Base-by-base conservation (phyloP, 2,888 invertebrate species). In the Macrophya alboannulata region DNA sequence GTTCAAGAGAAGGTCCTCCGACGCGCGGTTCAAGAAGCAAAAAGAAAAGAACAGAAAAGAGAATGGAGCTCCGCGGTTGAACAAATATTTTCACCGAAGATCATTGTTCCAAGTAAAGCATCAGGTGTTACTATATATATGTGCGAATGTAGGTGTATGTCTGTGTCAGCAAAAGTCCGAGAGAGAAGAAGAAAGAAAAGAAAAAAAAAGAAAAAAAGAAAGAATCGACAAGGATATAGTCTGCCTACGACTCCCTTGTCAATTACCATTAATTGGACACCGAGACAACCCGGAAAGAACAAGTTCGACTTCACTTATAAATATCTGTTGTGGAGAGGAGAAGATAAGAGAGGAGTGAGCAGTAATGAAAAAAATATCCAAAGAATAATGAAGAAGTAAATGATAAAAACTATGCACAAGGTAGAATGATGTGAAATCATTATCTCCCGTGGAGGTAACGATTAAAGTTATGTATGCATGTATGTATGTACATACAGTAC, bases 231-330 rank as follows among this genome's bases (percentile, higher is more conserved):
- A 81, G 17, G 45, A 62, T n/a, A 55, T n/a, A 55, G 55, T 62
- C 62, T 9, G 81, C 25, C 31, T 37, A 62, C 59, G 81, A 81
- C 62, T 81, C 55, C 77, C 62, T 81, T 65, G 81, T 81, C 81
- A 81, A 81, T 81, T 81, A 81, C 81, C 62, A 62, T 81, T 81
- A 81, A 81, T 81, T 81, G 81, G 81, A 65, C 81, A 65, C 55
- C 40, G 62, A 25, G 40, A 77, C 77, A 81, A 65, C 81, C 40
- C 81, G 81, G 81, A 81, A 81, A 59, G 59, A 81, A 81, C 81
- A 37, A 25, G 55, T 62, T 81, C 65, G 55, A 21, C 43, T 65
- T 40, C 81, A 65, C 62, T 81, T 43, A 59, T 31, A 31, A 31
- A 31, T 31, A 31, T 31, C 1, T 43, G 65, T 40, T 8, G 37